A percentile compares a stretch with the other conserved stretches of the same genome.
phyloP scores from a whole-genome alignment of 2,888 invertebrate genomes.

The Camponotus fellah region DNA sequence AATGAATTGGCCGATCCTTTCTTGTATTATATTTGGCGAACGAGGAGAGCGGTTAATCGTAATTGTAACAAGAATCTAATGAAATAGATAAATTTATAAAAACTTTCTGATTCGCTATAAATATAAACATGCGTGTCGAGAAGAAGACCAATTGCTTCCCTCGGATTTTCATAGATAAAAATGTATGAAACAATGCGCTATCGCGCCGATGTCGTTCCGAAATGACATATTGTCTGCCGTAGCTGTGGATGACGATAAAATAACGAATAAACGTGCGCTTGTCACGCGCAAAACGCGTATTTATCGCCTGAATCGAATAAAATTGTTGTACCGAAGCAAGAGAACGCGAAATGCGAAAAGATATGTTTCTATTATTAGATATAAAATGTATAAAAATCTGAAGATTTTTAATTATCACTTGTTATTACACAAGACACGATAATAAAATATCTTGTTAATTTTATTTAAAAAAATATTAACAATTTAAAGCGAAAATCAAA shows the following conservation, averaged over 20 bases:
- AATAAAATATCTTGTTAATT: background rate
- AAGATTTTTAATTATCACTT: background rate
- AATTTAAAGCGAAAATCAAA: background rate
- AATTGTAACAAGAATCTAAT: background rate
- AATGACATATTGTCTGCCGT: constrained; percentile 58
- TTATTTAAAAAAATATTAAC: background rate
- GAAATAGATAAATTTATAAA: background rate
- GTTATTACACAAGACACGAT: background rate
- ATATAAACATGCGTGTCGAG: constrained; percentile 20
- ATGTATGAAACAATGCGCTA: constrained; percentile 62
- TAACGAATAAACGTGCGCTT: constrained; percentile 71
- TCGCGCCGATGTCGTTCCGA: constrained; percentile 59
- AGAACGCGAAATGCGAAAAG: constrained; percentile 2
- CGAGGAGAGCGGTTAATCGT: background rate
- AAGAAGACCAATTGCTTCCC: constrained; percentile 34
- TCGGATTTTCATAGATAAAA: constrained; percentile 23
- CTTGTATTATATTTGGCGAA: background rate
- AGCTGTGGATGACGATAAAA: constrained; percentile 67
- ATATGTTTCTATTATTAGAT: background rate
- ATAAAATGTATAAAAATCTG: background rate
- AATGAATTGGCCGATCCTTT: constrained; percentile 13
- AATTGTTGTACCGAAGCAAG: constrained; percentile 12
- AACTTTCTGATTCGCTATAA: background rate
- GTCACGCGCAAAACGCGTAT: constrained; percentile 63
- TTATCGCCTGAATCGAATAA: constrained; percentile 8